Base-by-base conservation (phyloP, 1,140 invertebrate genomes). In the Solen grandis region DNA sequence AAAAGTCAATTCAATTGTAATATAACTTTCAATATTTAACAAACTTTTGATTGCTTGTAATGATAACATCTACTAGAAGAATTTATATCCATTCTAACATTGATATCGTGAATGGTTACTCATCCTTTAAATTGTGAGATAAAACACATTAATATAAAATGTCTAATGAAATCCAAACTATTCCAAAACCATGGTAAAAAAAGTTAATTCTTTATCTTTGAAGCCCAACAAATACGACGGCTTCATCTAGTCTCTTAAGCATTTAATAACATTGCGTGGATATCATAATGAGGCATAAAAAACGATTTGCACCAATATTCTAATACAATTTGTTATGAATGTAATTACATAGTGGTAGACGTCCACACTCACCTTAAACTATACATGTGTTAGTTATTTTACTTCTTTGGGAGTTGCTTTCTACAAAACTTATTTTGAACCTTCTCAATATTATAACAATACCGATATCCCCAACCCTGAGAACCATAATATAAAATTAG, bases 221-320 rank as follows among this genome's bases (percentile, higher is more conserved):
- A 19, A 16, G 33, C 55, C 72, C 55, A 74, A 31, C 57, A 60
- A 22, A 5, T 5, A 31, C 72, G 13, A 19, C 72, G 19, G 57
- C 35, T 5, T 60, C n/a, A 50, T 60, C 72, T n/a, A n/a, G n/a
- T n/a, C n/a, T n/a, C n/a, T n/a, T n/a, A n/a, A n/a, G n/a, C n/a
- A n/a, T n/a, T n/a, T 46, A 74, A 55, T 77, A 77, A 35, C 74
- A 77, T 66, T 77, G 38, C 57, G 65, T 36, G 60, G 60, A 27
- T 36, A 63, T 35, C 74, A 33, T 77, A 22, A n/a, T 33, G 25
- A 31, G 36, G 10, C 60, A 77, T 77, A 25, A 13, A 8, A 29
- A 27, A 27, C 35, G 50, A 31, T 33, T 14, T 54, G 22, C 41
- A 29, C 14, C 5, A 54, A 54, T 74, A 74, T n/a, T 25, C 36